Conservation (phyloP, 2,888 invertebrate species). For the Bombylius major region DNA sequence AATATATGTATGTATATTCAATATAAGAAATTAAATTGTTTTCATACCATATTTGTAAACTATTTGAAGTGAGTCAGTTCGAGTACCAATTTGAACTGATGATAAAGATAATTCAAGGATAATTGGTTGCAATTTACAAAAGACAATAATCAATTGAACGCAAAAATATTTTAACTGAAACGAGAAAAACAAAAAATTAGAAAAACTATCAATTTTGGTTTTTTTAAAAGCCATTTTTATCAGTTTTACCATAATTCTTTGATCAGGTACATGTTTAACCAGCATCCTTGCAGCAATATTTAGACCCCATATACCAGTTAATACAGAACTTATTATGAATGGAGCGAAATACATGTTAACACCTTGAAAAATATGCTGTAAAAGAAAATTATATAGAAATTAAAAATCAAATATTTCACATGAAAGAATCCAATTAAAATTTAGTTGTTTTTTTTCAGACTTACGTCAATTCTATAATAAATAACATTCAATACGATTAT, state of each 20-base stretch:
- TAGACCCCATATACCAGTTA: conserved; percentile 31
- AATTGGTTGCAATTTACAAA: conserved; percentile 31
- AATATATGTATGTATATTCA: background rate
- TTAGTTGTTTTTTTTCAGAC: background rate
- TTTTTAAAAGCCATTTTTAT: no score
- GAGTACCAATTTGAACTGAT: conserved; percentile 22
- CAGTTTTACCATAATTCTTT: conserved; percentile 22
- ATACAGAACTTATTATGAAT: conserved; percentile 29
- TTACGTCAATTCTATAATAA: conserved; percentile 23
- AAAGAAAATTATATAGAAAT: background rate
- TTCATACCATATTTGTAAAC: conserved; percentile 31
- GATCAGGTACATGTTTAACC: conserved; percentile 23
- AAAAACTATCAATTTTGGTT: no score
- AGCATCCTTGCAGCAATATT: conserved; percentile 31
- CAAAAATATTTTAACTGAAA: conserved; percentile 29
- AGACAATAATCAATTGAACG: conserved; percentile 28
- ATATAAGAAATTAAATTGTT: background rate
- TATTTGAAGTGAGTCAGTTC: conserved; percentile 30
- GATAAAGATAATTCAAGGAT: conserved; percentile 26
- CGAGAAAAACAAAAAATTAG: background rate
- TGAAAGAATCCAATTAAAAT: background rate
- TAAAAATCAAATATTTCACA: background rate
- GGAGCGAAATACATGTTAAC: conserved; percentile 30
- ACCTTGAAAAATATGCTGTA: conserved; percentile 21
- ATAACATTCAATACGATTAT: conserved; percentile 30